These are phyloP conservation scores for Ophiothrix spiculata DNA, from an alignment of 35 echinoderm and acorn worm species.

Conservation along the genomic window DNA sequence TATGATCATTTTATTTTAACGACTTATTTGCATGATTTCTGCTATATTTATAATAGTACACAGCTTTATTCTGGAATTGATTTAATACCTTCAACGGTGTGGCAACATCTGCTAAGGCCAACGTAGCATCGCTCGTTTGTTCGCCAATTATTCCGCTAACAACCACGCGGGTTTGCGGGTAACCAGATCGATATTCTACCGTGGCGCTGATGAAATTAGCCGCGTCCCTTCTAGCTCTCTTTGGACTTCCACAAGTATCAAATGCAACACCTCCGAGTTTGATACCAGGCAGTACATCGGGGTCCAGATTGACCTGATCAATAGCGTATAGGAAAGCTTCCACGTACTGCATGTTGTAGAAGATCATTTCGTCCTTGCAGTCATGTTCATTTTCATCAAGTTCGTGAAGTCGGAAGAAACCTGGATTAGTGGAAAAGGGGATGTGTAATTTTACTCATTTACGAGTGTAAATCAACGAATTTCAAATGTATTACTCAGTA, in stretches of 20 bases:
- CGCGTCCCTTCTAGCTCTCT: constrained; percentile 59
- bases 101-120: constrained; percentile 60
- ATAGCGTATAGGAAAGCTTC: constrained; percentile 86
- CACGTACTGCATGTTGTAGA: constrained; percentile 84
- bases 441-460: no score
- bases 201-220: constrained; percentile 69
- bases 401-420: constrained; percentile 77
- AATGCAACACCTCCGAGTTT: constrained; percentile 78
- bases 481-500: no score
- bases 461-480: no score
- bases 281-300: constrained; percentile 52
- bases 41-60: no score
- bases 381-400: constrained; percentile 39
- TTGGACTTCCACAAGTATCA: constrained; percentile 75
- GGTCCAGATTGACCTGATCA: constrained; percentile 67
- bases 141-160: constrained; percentile 88
- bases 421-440: constrained; percentile 35
- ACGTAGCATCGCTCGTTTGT: constrained; percentile 64
- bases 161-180: constrained; percentile 43
- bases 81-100: constrained; percentile 41
- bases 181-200: constrained; percentile 76
- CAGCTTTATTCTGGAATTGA: no score
- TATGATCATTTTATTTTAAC: no score
- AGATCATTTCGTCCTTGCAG: constrained; percentile 51
- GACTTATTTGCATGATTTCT: no score